Percentiles rank a stretch among this genome's conserved stretches.
phyloP scores from a whole-genome alignment of 2,113 vertebrate genomes.

The Megaleporinus macrocephalus region DNA sequence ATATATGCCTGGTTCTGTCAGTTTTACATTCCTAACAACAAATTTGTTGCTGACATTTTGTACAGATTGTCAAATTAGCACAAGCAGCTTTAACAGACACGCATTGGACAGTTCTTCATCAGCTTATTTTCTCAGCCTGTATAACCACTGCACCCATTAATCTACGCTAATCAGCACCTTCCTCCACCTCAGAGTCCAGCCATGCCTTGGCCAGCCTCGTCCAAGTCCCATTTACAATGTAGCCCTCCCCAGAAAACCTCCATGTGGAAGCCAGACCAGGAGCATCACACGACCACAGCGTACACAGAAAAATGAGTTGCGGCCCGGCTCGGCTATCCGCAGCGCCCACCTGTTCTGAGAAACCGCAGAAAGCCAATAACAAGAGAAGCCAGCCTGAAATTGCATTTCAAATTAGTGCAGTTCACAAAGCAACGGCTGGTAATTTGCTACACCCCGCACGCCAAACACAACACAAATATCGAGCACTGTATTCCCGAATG shows the following conservation, averaged over 20 bases:
- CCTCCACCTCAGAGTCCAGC: too few species aligned
- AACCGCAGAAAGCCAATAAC: neutral
- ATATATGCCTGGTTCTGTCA: too few species aligned
- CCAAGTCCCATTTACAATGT: neutral
- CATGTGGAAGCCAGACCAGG: neutral
- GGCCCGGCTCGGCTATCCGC: neutral
- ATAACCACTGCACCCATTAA: too few species aligned
- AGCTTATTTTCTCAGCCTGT: too few species aligned
- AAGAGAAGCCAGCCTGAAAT: neutral
- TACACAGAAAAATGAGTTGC: neutral
- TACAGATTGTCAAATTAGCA: too few species aligned
- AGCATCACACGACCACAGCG: too few species aligned
- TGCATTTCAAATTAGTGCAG: slow-evolving; percentile 16
- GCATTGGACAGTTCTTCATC: too few species aligned
- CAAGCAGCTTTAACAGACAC: too few species aligned
- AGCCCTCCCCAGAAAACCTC: neutral
- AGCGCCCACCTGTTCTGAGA: slow-evolving; percentile 3
- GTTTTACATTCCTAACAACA: too few species aligned
- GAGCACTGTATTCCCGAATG: neutral
- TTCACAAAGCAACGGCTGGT: neutral
- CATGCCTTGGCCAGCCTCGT: too few species aligned
- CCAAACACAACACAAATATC: neutral
- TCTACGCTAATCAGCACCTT: too few species aligned
- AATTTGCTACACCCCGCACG: neutral
- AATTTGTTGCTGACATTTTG: too few species aligned